phyloP scores from a whole-genome alignment of 2,888 invertebrate genomes.

The Nycteola revayana region DNA sequence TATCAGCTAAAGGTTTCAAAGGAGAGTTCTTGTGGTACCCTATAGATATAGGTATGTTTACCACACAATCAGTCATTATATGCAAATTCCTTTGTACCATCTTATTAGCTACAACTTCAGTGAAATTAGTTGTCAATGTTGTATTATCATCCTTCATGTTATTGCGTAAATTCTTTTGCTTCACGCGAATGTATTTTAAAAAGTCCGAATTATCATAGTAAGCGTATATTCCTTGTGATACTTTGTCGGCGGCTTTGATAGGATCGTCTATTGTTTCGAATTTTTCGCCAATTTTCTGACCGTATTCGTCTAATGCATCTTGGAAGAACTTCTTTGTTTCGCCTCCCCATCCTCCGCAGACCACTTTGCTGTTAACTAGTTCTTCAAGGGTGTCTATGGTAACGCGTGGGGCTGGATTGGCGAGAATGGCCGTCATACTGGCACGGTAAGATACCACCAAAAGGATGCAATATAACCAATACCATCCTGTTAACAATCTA shows the following conservation, averaged over 20 bases:
- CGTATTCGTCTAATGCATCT: conserved; percentile 85
- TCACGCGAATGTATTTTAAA: conserved; percentile 84
- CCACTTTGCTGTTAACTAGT: conserved; percentile 84
- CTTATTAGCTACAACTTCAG: conserved; percentile 19
- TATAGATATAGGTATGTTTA: conserved; percentile 90
- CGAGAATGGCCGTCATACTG: conserved; percentile 92
- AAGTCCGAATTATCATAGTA: conserved; percentile 91
- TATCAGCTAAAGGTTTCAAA: conserved; percentile 85
- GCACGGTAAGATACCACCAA: conserved; percentile 91
- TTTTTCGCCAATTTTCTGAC: conserved; percentile 85
- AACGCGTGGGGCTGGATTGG: conserved; percentile 89
- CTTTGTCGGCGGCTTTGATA: conserved; percentile 84
- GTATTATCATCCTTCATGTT: conserved; percentile 44
- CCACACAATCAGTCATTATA: conserved; percentile 91
- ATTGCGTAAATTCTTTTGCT: conserved; percentile 64
- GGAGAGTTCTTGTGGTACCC: conserved; percentile 92
- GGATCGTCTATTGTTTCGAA: conserved; percentile 85
- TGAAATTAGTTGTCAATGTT: conserved; percentile 41
- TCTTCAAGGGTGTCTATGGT: conserved; percentile 90
- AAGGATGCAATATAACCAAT: conserved; percentile 92
- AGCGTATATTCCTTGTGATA: conserved; percentile 87
- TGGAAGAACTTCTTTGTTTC: conserved; percentile 87
- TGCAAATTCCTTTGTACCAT: conserved; percentile 83
- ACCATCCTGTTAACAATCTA: conserved; percentile 91
- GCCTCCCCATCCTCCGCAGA: conserved; percentile 87